Percentiles rank a stretch among this genome's conserved stretches.
These are phyloP conservation scores for Mormyrops attenuatus DNA, from an alignment of 2,797 vertebrate genomes.

Conservation along the genomic window DNA sequence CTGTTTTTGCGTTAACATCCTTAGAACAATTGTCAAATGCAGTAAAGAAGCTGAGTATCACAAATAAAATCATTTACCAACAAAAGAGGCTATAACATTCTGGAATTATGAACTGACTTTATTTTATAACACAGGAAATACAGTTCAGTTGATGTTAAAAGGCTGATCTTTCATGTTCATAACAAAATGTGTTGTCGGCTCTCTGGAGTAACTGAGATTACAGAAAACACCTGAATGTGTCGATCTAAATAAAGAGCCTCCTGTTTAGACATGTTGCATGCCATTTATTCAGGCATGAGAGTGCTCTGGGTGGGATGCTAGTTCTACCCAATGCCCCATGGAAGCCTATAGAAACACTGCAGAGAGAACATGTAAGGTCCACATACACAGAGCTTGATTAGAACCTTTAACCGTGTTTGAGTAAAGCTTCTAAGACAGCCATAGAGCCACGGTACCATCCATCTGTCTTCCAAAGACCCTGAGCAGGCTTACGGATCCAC, in stretches of 20 bases:
- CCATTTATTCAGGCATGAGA: not conserved
- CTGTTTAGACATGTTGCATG: conserved; percentile 44
- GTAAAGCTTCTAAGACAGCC: not conserved
- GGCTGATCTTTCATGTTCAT: conserved; percentile 46
- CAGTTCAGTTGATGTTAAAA: not conserved
- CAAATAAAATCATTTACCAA: not conserved
- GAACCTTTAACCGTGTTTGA: not conserved
- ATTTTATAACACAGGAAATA: not conserved
- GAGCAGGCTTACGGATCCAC: not conserved
- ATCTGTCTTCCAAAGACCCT: not conserved
- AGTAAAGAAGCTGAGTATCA: not conserved
- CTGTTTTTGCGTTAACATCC: not conserved
- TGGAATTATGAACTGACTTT: not conserved
- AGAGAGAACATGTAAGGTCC: not conserved
- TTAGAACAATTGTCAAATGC: not conserved
- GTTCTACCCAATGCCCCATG: not conserved
- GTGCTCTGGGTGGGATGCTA: not conserved
- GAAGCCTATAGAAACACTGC: not conserved
- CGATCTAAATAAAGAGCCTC: conserved; percentile 58
- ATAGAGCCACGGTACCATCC: not conserved
- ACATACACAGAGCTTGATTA: not conserved
- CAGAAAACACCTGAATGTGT: conserved; percentile 28
- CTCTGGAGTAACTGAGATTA: conserved; percentile 45
- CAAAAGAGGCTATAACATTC: not conserved
- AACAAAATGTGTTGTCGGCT: conserved; percentile 50